Evolutionary conservation across 2,113 vertebrate species (phyloP), one percentile per base, ranked within the genome.

Genomic region (Condylura cristata): DNA sequence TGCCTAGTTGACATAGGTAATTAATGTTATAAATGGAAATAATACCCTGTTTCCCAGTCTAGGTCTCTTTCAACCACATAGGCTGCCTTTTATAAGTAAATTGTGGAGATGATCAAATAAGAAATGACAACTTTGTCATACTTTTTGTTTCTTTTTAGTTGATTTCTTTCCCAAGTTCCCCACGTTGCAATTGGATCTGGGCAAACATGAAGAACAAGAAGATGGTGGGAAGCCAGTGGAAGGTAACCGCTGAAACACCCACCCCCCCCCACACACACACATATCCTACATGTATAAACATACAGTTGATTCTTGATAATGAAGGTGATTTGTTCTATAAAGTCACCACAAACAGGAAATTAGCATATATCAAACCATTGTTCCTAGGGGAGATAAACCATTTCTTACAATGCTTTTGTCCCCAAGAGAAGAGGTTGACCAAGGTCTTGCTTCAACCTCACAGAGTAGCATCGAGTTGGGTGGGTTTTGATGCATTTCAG

Each of bases 51-150:
- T n/a, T 53, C 12, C 26, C 26, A 46, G 24, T 17, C n/a, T 22
- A 26, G n/a, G 32, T 12, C 11, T 79, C 56, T 53, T 89, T 72
- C 32, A 9, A 65, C 26, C 18, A 86, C 4, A 34, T 8, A 34
- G 30, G 4, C 22, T 60, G 20, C 56, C 58, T 94, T 84, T 75
- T 24, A 63, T 82, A 53, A 70, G 48, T 89, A 44, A 70, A n/a
- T 86, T 89, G 70, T n/a, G 46, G 39, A 71, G 41, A 44, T 34
- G 18, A 93, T 41, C 44, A 76, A 66, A n/a, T 41, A 83, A 86
- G 16, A 95, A 91, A 71, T 24, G 41, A 39, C 32, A 74, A 56
- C 16, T 37, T 74, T 83, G 26, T 51, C 37, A 84, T 87, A 16
- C 3, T 88, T 32, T 53, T 72, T 53, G 5, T 76, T 76, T 63